A percentile compares a stretch with the other conserved stretches of the same genome.
phyloP scores from a whole-genome alignment of 2,888 invertebrate species.

The Eupithecia dodoneata region DNA sequence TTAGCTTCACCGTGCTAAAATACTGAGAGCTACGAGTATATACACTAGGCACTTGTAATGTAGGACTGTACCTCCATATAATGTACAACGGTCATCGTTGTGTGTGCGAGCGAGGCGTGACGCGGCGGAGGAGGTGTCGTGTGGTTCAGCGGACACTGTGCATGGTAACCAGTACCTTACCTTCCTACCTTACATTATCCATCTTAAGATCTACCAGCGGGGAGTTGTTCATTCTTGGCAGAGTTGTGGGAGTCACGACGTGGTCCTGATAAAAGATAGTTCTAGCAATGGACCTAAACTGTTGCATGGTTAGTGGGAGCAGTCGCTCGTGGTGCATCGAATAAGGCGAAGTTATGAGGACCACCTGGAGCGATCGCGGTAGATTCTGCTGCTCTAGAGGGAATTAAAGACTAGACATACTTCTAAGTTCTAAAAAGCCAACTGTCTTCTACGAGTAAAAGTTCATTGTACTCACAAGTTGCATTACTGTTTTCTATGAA shows the following conservation, averaged over 20 bases:
- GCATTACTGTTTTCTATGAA: slow-evolving; percentile 6
- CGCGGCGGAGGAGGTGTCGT: slow-evolving; percentile 31
- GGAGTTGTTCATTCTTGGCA: neutral
- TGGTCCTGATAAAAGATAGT: neutral
- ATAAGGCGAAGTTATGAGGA: neutral
- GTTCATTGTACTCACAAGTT: neutral
- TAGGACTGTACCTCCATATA: neutral
- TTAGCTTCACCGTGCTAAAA: neutral
- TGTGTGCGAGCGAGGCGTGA: slow-evolving; percentile 27
- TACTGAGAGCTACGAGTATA: neutral
- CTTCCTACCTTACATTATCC: neutral
- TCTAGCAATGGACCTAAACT: neutral
- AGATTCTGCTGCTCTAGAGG: neutral
- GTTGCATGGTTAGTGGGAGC: neutral
- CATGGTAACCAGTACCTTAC: slow-evolving; percentile 5
- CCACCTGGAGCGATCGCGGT: neutral
- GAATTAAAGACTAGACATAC: neutral
- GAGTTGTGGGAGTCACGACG: neutral
- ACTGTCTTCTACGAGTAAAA: neutral
- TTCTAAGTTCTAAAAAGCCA: neutral
- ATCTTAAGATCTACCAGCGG: neutral
- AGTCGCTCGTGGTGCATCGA: neutral
- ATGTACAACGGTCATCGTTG: slow-evolving; percentile 32
- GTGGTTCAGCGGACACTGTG: slow-evolving; percentile 23
- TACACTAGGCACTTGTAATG: neutral